A percentile compares a stretch with the other conserved stretches of the same genome.
These are phyloP conservation scores for Coelinius sp. DNA, from an alignment of 2,888 invertebrate species.

Conservation along the genomic window DNA sequence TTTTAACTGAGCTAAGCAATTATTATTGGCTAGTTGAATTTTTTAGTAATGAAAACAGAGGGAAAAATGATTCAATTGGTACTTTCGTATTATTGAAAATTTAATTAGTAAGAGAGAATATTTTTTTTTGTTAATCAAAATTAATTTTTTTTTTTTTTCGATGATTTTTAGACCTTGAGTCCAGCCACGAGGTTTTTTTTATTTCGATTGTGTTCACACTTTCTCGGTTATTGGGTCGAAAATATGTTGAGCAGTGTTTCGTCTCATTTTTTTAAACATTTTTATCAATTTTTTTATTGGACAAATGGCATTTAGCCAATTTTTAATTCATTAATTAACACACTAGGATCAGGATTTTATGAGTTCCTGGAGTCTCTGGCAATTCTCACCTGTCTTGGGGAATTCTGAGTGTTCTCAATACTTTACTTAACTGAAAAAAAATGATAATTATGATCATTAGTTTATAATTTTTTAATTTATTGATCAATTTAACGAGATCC, in stretches of 20 bases:
- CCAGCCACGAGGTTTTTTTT: not conserved
- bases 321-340: slow-evolving; percentile 6
- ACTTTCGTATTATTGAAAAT: slow-evolving; percentile 21
- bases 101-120: not conserved
- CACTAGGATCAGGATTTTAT: not conserved
- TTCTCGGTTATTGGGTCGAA: not conserved
- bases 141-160: slow-evolving; percentile 28
- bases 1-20: slow-evolving; percentile 28
- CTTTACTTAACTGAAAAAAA: slow-evolving; percentile 82
- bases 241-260: slow-evolving; percentile 16
- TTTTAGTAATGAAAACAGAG: not conserved
- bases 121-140: slow-evolving; percentile 23
- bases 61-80: not conserved
- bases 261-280: not conserved
- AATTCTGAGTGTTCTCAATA: slow-evolving; percentile 81
- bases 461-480: too few relatives aligned
- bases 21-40: slow-evolving; percentile 24
- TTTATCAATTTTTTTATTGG: not conserved
- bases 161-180: slow-evolving; percentile 12
- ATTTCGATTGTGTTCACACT: not conserved
- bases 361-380: slow-evolving; percentile 43
- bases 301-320: not conserved
- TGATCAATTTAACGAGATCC: too few relatives aligned
- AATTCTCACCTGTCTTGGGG: slow-evolving; percentile 80
- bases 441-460: too few relatives aligned